phyloP scores from a whole-genome alignment of 2,888 invertebrate species.

The Caenorhabditis plicata region DNA sequence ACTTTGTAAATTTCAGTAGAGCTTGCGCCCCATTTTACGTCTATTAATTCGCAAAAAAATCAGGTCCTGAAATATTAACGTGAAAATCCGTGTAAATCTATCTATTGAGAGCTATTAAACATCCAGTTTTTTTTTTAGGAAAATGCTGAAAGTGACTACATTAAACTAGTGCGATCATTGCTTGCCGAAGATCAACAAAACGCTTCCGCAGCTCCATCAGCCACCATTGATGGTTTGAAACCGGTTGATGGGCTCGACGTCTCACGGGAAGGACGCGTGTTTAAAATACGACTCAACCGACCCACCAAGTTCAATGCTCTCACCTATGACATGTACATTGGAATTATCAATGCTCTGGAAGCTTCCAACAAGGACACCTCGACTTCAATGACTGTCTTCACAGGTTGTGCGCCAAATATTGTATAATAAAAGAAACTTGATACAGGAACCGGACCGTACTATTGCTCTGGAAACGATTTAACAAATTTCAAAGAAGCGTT shows the following conservation, averaged over 20 bases:
- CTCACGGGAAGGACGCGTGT: slow-evolving; percentile 51
- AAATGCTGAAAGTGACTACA: slow-evolving; percentile 70
- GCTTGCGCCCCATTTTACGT: no score
- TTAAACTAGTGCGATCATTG: slow-evolving; percentile 68
- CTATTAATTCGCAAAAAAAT: not conserved
- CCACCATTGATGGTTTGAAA: slow-evolving; percentile 38
- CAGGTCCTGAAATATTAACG: not conserved
- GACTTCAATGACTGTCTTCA: slow-evolving; percentile 76
- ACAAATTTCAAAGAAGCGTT: slow-evolving; percentile 66
- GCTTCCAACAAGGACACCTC: slow-evolving; percentile 71
- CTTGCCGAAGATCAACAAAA: slow-evolving; percentile 44
- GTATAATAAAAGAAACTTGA: not conserved
- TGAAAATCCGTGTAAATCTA: not conserved
- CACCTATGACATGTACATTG: slow-evolving; percentile 60
- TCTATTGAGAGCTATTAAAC: no score
- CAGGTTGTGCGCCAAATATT: slow-evolving; percentile 67
- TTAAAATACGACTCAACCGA: slow-evolving; percentile 56
- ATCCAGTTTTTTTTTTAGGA: slow-evolving; percentile 57
- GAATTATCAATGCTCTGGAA: slow-evolving; percentile 39
- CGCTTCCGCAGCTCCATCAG: slow-evolving; percentile 24
- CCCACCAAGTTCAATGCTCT: slow-evolving; percentile 62
- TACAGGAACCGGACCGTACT: slow-evolving; percentile 75
- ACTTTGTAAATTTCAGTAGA: no score
- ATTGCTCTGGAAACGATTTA: slow-evolving; percentile 82
- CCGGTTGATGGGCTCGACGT: slow-evolving; percentile 35